Percentiles rank a stretch among this genome's conserved stretches.
These are phyloP conservation scores for Argyresthia goedartella DNA, from an alignment of 2,888 invertebrate genomes.

Conservation along the genomic window DNA sequence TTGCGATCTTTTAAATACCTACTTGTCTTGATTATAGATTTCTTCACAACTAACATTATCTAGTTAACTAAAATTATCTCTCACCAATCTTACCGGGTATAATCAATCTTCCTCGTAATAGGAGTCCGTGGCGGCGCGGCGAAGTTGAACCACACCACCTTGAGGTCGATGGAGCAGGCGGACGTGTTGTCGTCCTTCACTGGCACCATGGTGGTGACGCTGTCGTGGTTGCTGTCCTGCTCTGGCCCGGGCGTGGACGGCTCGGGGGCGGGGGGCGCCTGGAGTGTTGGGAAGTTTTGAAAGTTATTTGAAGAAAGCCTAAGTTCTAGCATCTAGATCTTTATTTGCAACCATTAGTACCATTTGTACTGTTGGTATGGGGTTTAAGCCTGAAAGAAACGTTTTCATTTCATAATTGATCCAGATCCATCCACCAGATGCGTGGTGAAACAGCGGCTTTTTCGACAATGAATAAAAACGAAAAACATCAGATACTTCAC, in stretches of 20 bases:
- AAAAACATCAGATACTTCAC: too few species aligned
- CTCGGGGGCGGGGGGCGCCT: slow-evolving; percentile 34
- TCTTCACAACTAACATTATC: too few species aligned
- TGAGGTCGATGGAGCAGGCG: slow-evolving; percentile 89
- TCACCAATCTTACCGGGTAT: slow-evolving; percentile 75
- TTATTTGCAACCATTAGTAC: too few species aligned
- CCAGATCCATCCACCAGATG: neutral
- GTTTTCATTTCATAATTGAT: neutral
- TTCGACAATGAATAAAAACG: too few species aligned
- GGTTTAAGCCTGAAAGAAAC: neutral
- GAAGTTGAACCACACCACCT: slow-evolving; percentile 96
- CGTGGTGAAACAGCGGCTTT: too few species aligned
- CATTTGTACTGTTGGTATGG: neutral
- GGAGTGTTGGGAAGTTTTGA: neutral
- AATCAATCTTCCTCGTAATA: slow-evolving; percentile 94
- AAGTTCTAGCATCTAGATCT: too few species aligned
- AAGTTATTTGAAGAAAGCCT: too few species aligned
- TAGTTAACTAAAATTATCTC: neutral
- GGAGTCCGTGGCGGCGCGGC: slow-evolving; percentile 96
- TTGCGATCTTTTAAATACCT: too few species aligned
- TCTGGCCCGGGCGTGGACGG: slow-evolving; percentile 45
- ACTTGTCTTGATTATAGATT: too few species aligned
- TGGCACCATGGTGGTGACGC: slow-evolving; percentile 44
- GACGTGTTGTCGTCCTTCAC: slow-evolving; percentile 81
- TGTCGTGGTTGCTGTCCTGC: slow-evolving; percentile 44